Evolutionary conservation across 2,113 vertebrate species (phyloP).

Genomic region (Etia nguti): DNA sequence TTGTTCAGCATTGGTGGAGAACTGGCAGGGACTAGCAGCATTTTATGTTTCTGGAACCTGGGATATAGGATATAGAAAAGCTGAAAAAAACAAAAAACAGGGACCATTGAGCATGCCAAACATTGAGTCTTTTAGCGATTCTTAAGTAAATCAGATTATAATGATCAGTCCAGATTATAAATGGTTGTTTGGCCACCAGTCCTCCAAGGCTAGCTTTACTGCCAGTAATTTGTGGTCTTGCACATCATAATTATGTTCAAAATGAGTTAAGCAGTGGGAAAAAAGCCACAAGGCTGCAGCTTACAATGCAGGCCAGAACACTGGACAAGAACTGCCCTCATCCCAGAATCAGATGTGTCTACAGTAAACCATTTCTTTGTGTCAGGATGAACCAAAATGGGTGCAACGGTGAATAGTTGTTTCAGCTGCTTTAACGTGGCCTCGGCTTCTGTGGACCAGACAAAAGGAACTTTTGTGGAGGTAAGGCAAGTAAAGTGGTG

Average conservation of each 20-base stretch:
- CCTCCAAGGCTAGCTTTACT: not conserved
- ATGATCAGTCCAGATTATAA: not conserved
- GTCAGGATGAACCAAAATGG: not conserved
- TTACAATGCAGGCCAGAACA: not conserved
- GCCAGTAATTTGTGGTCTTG: not conserved
- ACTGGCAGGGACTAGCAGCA: not conserved
- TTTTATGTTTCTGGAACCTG: not conserved
- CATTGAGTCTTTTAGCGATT: not conserved
- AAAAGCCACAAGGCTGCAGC: not conserved
- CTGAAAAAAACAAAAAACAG: not conserved
- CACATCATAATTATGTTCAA: not conserved
- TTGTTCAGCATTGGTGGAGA: not conserved
- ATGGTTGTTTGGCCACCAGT: not conserved
- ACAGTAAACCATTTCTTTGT: not conserved
- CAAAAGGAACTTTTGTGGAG: not conserved
- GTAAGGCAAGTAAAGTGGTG: not conserved
- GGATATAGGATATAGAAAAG: not conserved
- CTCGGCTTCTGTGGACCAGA: not conserved
- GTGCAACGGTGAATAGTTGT: not conserved
- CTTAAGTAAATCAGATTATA: not conserved
- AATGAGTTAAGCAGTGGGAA: not conserved
- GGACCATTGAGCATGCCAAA: not conserved
- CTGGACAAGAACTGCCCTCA: not conserved
- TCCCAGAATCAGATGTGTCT: not conserved
- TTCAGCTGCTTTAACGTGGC: not conserved